A percentile compares a stretch with the other conserved stretches of the same genome.
These are phyloP conservation scores for Antedon mediterranea DNA, from an alignment of 53 echinoderm and acorn worm genomes.

Conservation along the genomic window DNA sequence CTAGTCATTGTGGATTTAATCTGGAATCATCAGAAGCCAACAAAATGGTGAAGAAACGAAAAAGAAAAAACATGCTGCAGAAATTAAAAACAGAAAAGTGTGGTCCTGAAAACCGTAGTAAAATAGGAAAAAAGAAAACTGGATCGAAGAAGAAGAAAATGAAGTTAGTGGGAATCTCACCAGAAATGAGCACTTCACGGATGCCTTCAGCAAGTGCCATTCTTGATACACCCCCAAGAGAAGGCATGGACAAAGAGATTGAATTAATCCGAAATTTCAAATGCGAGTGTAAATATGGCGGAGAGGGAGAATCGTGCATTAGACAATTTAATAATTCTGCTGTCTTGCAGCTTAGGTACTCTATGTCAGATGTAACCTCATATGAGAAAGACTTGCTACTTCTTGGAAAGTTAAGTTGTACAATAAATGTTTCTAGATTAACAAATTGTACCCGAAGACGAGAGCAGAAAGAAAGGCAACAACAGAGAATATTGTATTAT, in stretches of 20 bases:
- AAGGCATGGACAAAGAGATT: not conserved
- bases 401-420: not conserved
- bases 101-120: not conserved
- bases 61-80: not conserved
- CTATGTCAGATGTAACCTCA: not conserved
- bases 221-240: not conserved
- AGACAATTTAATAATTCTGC: not conserved
- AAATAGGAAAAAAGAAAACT: not conserved
- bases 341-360: not conserved
- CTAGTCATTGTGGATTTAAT: not conserved
- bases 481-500: not conserved
- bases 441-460: not conserved
- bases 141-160: not conserved
- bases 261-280: not conserved
- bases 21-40: not conserved
- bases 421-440: not conserved
- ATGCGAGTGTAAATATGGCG: not conserved
- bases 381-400: not conserved
- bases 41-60: not conserved
- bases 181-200: not conserved
- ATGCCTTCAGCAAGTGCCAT: not conserved
- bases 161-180: not conserved
- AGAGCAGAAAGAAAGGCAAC: not conserved
- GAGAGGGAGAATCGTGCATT: not conserved
- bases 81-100: not conserved